A percentile compares a stretch with the other conserved stretches of the same genome.
phyloP scores from a whole-genome alignment of 1,140 invertebrate genomes.

The Macrocentrus cingulum region DNA sequence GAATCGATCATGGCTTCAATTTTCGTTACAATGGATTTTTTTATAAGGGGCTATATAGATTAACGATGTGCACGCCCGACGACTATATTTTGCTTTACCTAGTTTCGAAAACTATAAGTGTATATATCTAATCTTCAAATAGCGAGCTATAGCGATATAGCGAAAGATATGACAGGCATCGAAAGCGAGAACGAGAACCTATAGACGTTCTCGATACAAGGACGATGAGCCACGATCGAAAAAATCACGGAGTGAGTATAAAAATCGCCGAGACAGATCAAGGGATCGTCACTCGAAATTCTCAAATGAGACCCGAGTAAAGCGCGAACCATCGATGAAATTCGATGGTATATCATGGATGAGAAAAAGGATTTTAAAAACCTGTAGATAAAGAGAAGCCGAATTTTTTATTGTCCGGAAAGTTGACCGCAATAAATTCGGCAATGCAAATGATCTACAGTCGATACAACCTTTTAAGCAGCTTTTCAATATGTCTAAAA shows the following conservation, averaged over 20 bases:
- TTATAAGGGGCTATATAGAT: too few relatives aligned
- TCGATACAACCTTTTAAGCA: too few relatives aligned
- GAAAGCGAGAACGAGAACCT: conserved; percentile 32
- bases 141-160: conserved; percentile 31
- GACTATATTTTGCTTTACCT: too few relatives aligned
- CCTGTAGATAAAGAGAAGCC: conserved; percentile 83
- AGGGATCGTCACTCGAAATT: conserved; percentile 23
- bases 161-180: conserved; percentile 27
- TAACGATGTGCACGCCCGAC: too few relatives aligned
- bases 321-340: conserved; percentile 47
- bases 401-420: conserved; percentile 92
- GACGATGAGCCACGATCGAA: conserved; percentile 25
- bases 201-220: conserved; percentile 24
- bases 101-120: too few relatives aligned
- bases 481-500: too few relatives aligned
- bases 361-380: conserved; percentile 46
- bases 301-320: conserved; percentile 32
- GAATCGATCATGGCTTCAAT: too few relatives aligned
- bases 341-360: conserved; percentile 65
- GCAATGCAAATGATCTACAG: too few relatives aligned
- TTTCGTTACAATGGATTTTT: too few relatives aligned
- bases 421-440: conserved; percentile 91
- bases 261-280: conserved; percentile 22
- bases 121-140: too few relatives aligned
- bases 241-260: conserved; percentile 28